Base-by-base conservation (phyloP, 2,797 vertebrate species). In the Myripristis murdjan region DNA sequence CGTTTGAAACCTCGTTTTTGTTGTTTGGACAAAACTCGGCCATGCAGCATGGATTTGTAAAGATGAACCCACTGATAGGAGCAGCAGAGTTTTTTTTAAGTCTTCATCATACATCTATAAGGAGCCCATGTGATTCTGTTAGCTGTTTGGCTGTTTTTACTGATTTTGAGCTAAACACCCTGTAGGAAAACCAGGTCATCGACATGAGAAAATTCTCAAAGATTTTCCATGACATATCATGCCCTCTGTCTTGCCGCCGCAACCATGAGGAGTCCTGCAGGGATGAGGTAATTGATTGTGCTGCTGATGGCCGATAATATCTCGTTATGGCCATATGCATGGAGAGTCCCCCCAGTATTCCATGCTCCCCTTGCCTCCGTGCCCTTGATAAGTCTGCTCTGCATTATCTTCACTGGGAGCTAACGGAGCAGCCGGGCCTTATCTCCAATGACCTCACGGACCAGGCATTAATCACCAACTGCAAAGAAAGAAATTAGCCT, bases 401-500 rank as follows among this genome's bases (percentile, higher is more conserved):
- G 86, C 89, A 93, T 93, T 94, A 92, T 94, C 91, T 90, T 88
- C 78, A 84, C 77, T 81, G 77, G 86, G 70, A 84, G 82, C 83
- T 59, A 74, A 66, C 72, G 78, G 78, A 91, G 87, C 59, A 48
- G 68, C 74, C 57, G 20, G 67, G 73, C 75, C 91, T 94, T 95
- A 94, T 94, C 92, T 88, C 76, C 80, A 62, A 41, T 87, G 89
- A 93, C 92, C 91, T 92, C 83, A 33, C 87, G 81, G 85, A 91
- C 86, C 76, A 77, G 83, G 75, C 92, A 94, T 94, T 93, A 94
- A 94, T 94, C 93, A 94, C 86, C 84, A 72, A 89, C 75, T 79
- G 84, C 87, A 90, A 91, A 89, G 92, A 86, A 86, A 93, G 90
- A 93, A 93, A 94, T 94, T 91, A 93, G 90, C 89, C 90, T 90